Percentiles rank a stretch among this genome's conserved stretches.
phyloP scores from a whole-genome alignment of 1,140 invertebrate species.

The Procambarus clarkii region DNA sequence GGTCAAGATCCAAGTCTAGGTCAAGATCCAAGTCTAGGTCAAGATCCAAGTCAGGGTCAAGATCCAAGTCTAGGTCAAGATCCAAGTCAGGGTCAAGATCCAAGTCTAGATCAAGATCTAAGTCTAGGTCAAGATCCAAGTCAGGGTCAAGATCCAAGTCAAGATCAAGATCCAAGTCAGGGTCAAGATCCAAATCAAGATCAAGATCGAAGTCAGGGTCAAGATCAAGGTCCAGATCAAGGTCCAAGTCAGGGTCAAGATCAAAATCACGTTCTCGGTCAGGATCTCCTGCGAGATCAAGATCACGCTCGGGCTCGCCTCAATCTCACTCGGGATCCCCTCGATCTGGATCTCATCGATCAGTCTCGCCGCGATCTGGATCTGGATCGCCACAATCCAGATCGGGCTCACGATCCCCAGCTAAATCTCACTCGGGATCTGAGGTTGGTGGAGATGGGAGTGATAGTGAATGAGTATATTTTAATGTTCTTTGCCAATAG shows the following conservation, averaged over 20 bases:
- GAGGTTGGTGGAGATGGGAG: background rate
- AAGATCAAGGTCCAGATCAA: slow-evolving; percentile 44
- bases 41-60: slow-evolving; percentile 17
- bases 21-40: slow-evolving; percentile 49
- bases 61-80: slow-evolving; percentile 45
- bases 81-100: slow-evolving; percentile 67
- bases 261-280: slow-evolving; percentile 32
- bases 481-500: too few species aligned
- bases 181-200: slow-evolving; percentile 66
- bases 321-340: slow-evolving; percentile 47
- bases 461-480: background rate
- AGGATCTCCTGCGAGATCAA: slow-evolving; percentile 10
- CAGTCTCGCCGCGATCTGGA: slow-evolving; percentile 24
- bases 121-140: slow-evolving; percentile 27
- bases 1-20: slow-evolving; percentile 40
- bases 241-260: slow-evolving; percentile 70
- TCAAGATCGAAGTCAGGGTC: slow-evolving; percentile 56
- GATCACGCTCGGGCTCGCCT: slow-evolving; percentile 17
- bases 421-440: slow-evolving; percentile 50
- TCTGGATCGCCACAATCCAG: slow-evolving; percentile 42
- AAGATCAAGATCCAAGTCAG: slow-evolving; percentile 50
- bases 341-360: background rate
- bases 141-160: slow-evolving; percentile 67
- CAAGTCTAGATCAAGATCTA: slow-evolving; percentile 62
- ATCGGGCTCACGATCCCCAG: slow-evolving; percentile 52